A percentile compares a stretch with the other conserved stretches of the same genome.
These are phyloP conservation scores for Tursiops truncatus DNA, from an alignment of 2,113 vertebrate genomes.

Conservation along the genomic window DNA sequence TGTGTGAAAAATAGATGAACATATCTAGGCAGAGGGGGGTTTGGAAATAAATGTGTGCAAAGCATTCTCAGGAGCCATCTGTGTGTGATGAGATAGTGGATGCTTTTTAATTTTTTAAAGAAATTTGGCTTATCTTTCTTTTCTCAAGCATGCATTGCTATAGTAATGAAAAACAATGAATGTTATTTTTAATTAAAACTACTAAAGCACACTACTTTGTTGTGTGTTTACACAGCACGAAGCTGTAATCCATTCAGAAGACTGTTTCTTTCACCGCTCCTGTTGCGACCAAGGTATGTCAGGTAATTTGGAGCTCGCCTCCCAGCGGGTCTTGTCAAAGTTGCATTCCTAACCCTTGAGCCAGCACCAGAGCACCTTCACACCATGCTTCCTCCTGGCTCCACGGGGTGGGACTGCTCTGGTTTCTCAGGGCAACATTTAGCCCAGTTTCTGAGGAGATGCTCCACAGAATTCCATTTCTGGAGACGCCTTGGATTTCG, in stretches of 20 bases:
- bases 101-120: neutral
- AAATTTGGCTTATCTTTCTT: slow-evolving; percentile 14
- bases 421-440: neutral
- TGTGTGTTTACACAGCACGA: neutral
- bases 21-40: neutral
- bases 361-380: neutral
- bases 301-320: accelerated
- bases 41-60: accelerated
- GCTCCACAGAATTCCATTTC: accelerated
- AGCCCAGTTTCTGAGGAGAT: neutral
- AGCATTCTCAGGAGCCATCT: accelerated
- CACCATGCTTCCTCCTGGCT: neutral
- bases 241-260: neutral
- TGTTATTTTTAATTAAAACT: slow-evolving; percentile 32
- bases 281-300: accelerated
- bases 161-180: neutral
- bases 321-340: accelerated
- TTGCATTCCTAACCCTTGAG: no score
- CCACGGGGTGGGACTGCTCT: accelerated
- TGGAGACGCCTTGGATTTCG: accelerated
- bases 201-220: neutral
- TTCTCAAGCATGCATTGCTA: neutral
- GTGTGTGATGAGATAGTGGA: neutral
- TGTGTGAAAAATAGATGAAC: neutral
- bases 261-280: accelerated